These are phyloP conservation scores for Girardinichthys multiradiatus DNA, from an alignment of 2,113 vertebrate genomes.

Conservation along the genomic window DNA sequence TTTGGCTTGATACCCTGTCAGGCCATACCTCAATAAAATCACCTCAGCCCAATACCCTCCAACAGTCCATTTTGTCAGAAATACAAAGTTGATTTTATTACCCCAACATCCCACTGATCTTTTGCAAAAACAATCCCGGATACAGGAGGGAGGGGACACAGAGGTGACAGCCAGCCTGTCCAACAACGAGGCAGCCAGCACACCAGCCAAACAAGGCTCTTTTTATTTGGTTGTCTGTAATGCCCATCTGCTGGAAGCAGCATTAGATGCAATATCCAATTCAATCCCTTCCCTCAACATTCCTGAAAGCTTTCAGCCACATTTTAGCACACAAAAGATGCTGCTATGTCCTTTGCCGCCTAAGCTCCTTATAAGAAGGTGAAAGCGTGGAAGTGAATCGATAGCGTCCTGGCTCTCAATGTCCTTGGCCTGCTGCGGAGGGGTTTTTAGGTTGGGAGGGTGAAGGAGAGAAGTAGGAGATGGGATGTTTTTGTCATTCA, in stretches of 20 bases:
- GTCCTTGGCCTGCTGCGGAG: conserved; percentile 87
- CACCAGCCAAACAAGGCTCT: conserved; percentile 55
- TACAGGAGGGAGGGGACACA: conserved; percentile 60
- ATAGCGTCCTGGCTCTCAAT: conserved; percentile 98
- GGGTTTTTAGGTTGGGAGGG: conserved; percentile 71
- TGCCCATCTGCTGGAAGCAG: conserved; percentile 76
- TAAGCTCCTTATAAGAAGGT: conserved; percentile 94
- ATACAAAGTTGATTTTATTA: conserved; percentile 81
- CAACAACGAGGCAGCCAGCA: conserved; percentile 46
- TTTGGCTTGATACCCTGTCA: conserved; percentile 66
- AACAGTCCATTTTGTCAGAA: conserved; percentile 73
- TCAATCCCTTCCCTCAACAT: conserved; percentile 86
- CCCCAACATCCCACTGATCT: conserved; percentile 78
- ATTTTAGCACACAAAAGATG: conserved; percentile 97
- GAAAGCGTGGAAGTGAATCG: conserved; percentile 85
- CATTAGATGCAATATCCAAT: conserved; percentile 92
- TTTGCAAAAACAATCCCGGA: conserved; percentile 75
- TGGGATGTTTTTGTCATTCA: conserved; percentile 94
- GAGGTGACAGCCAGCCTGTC: conserved; percentile 65
- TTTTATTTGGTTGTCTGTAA: conserved; percentile 60
- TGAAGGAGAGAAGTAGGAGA: conserved; percentile 41
- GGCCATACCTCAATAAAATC: conserved; percentile 55
- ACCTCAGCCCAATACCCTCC: conserved; percentile 48
- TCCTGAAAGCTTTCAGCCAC: conserved; percentile 93
- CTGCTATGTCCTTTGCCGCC: conserved; percentile 92